Base-by-base conservation (phyloP, 2,888 invertebrate genomes). In the Saturnia pavonia region DNA sequence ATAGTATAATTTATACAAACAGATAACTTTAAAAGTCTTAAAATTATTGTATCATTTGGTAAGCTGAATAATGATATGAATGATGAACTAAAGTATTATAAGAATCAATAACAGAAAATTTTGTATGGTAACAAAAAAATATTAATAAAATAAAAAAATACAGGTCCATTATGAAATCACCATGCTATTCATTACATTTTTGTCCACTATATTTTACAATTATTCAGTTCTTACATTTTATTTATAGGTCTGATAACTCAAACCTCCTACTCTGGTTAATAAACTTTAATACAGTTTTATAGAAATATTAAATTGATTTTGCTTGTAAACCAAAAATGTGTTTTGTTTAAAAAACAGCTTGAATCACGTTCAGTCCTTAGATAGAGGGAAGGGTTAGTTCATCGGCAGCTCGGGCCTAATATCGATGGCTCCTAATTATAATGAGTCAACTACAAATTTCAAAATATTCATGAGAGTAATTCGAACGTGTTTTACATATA, bases 341-440 rank as follows among this genome's bases (percentile, higher is more conserved):
- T 8, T 43, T 43, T 43, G 11, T 9, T 27, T n/a, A 40, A 51
- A 60, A n/a, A 63, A 43, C 69, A 74, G 12, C 69, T 66, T 60
- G 67, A 70, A n/a, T 68, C 70, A 80, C 83, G 84, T 84, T 79
- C 84, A 86, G 87, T 89, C 87, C 88, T 86, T 88, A 87, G 78
- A 81, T 74, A 83, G 81, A 81, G 80, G 79, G 80, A 85, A 88
- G 87, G 88, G 85, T 86, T 88, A 86, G 88, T 84, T 86, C 84
- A 87, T 87, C 87, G 86, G 87, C 87, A 89, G 86, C 82, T 79
- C 79, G 74, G 74, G 70, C 73, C 67, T 67, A 69, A 65, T n/a
- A 67, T 48, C 19, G 16, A 48, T 19, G 14, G 9, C 8, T n/a
- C 1, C 51, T 51, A 51, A 51, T n/a, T 51, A 51, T 51, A 16